Base-by-base conservation (phyloP, 2,888 invertebrate genomes). In the Rhimphoctona megacephalus region DNA sequence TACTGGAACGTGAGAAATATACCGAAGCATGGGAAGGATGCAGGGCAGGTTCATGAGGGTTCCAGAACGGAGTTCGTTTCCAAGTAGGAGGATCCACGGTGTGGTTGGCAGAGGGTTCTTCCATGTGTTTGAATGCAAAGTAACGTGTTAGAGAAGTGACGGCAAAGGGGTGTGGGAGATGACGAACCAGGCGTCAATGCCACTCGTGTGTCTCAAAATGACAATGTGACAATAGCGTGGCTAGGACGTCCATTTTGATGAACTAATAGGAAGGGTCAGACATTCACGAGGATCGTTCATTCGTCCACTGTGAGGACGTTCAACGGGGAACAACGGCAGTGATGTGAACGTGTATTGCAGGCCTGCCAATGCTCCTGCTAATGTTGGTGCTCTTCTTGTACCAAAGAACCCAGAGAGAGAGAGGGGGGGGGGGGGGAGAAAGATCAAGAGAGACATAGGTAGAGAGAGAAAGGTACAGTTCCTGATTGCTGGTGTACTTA, bases 261-360 rank as follows among this genome's bases (percentile, higher is more conserved):
- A 83, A 89, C 90, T 90, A 91, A 91, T 92, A 89, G 89, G 88
- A 89, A 89, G 90, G 90, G 89, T 86, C 78, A 83, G 87, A 81
- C 61, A 39, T 61, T 82, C 74, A 74, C 70, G 49, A 72, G 81
- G 70, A 77, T 76, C 52, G 64, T 46, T 80, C 61, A 46, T 85
- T 64, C 70, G 64, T 81, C 76, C 61, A 61, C 70, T 52, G 81
- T 79, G 72, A 22, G 61, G 33, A 66, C 61, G 64, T 52, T 70
- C 69, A 69, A 33, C 66, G 79, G 36, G 43, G 33, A 72, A 57
- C 57, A 61, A 52, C 64, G 46, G 36, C 54, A 52, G 54, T 67
- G 36, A 79, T 43, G 57, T n/a, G 88, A 89, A 88, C 88, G 86
- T 89, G 83, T 90, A 90, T 89, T 89, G 88, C 87, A 82, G 74